Base-by-base conservation (phyloP, 2,113 vertebrate genomes). In the Siniperca chuatsi region DNA sequence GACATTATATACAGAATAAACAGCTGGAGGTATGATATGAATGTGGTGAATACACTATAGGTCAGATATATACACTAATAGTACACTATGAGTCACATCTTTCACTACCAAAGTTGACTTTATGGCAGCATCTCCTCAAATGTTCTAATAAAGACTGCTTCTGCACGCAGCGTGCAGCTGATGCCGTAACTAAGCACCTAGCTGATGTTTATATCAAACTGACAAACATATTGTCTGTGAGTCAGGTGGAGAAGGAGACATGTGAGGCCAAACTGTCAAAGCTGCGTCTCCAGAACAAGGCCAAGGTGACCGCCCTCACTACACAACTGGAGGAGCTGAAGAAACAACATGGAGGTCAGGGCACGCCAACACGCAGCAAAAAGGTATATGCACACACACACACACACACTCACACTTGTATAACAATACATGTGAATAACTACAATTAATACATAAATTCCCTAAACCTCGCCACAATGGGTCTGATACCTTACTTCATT, bases 241-340 rank as follows among this genome's bases (percentile, higher is more conserved):
- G 29, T 40, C 86, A 98, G 97, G 94, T 91, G 81, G 97, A 97
- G 88, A 97, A 97, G 87, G 97, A 97, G 90, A 91, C 96, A 1
- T 95, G 94, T 54, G 97, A 98, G 80, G 90, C 96, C 83, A 97
- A 89, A 78, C 78, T 98, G 82, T 97, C 96, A 1, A 98, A 98
- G 94, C 86, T 97, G 79, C 97, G 97, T 76, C 96, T 98, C 12
- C 97, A 98, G 87, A 97, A 96, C 94, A 97, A 97, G 89, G 97
- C 97, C 76, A 98, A 97, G 92, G 95, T 98, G 78, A 96, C 96
- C 0, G 97, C 97, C 0, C 92, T 98, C 77, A 96, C 90, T 2
- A 79, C 96, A 0, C 97, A 97, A 82, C 62, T 97, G 88, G 97
- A 97, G 92, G 97, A 97, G 69, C 92, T 98, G 78, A 97, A 90